phyloP scores from a whole-genome alignment of 2,797 vertebrate genomes.

The Salarias fasciatus region DNA sequence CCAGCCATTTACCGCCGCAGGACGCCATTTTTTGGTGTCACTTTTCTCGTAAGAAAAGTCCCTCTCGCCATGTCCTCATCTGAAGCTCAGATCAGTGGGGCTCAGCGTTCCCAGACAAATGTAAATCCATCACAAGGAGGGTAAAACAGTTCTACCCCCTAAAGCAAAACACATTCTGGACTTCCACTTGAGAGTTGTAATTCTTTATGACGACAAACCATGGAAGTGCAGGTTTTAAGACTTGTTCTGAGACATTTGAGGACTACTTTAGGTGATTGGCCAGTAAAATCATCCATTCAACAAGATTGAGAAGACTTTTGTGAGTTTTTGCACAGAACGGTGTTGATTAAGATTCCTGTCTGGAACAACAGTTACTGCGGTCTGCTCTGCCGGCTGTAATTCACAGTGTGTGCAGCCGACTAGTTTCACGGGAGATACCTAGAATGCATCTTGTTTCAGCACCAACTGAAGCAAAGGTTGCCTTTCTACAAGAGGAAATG shows the following conservation, averaged over 20 bases:
- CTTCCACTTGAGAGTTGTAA: background rate
- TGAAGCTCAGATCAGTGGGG: background rate
- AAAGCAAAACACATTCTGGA: conserved; percentile 1
- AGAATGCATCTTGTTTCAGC: background rate
- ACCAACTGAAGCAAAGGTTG: background rate
- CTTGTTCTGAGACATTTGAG: background rate
- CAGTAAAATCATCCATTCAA: background rate
- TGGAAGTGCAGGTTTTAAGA: background rate
- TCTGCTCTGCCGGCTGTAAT: conserved; percentile 6
- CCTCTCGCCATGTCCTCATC: background rate
- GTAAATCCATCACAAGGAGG: background rate
- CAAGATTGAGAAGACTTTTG: background rate
- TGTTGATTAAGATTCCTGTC: background rate
- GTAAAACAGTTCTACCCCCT: background rate
- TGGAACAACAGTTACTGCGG: conserved; percentile 13
- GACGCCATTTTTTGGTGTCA: conserved; percentile 3
- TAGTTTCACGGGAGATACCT: background rate
- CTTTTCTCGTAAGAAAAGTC: background rate
- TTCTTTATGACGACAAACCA: conserved; percentile 3
- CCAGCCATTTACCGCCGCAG: background rate
- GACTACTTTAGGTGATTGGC: background rate
- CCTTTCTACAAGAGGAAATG: conserved; percentile 13
- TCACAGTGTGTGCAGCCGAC: background rate
- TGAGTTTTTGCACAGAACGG: background rate
- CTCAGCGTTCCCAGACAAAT: conserved; percentile 5